Evolutionary conservation across 2,888 invertebrate species (phyloP).

Genomic region (Pedicia rivosa): DNA sequence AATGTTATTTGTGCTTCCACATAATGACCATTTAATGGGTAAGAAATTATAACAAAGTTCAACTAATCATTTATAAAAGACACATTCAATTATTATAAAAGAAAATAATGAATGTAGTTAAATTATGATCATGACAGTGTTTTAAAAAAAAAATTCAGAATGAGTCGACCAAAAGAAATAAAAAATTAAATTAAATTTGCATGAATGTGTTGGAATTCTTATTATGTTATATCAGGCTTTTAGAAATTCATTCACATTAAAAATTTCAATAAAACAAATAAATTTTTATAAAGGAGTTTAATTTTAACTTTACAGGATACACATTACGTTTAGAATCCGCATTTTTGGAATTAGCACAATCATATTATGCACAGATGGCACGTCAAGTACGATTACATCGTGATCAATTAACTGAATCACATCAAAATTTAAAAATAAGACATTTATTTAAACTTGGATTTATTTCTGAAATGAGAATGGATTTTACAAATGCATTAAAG

Average conservation of each 20-base stretch:
- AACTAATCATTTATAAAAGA: no score
- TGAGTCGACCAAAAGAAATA: no score
- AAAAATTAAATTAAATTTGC: neutral
- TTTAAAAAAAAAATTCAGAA: no score
- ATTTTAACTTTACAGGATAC: conserved; percentile 28
- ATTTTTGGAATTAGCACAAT: conserved; percentile 83
- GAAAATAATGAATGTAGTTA: no score
- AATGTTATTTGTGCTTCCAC: conserved; percentile 81
- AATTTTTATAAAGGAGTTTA: conserved; percentile 4
- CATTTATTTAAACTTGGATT: conserved; percentile 97
- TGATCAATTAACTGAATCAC: conserved; percentile 78
- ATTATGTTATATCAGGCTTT: no score
- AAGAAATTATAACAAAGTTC: conserved; percentile 4
- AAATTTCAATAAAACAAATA: conserved; percentile 2
- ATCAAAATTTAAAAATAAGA: conserved; percentile 82
- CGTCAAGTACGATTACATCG: conserved; percentile 75
- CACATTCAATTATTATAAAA: no score
- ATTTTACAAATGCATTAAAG: conserved; percentile 70
- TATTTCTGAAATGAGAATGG: conserved; percentile 85
- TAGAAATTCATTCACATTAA: no score
- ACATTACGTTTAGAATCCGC: conserved; percentile 74
- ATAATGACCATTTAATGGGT: conserved; percentile 69
- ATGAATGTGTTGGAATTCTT: conserved; percentile 4
- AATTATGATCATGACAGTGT: no score
- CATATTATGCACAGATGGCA: conserved; percentile 81